Conservation (phyloP, 2,888 invertebrate species). For the Noctuana brunneofusca region DNA sequence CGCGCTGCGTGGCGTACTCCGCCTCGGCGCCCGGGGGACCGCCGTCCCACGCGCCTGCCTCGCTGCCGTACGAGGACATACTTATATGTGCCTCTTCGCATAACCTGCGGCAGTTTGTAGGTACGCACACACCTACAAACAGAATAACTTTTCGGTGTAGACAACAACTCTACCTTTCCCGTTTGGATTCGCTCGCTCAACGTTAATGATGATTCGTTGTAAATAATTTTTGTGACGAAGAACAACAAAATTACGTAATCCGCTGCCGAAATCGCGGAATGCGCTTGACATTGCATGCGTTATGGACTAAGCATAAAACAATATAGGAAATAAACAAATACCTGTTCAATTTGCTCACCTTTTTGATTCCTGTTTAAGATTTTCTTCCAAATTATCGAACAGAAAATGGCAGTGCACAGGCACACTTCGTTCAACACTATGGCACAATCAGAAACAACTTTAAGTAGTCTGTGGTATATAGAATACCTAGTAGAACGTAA, state of each 20-base stretch:
- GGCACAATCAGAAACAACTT: constrained; percentile 49
- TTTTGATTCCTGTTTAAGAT: constrained; percentile 51
- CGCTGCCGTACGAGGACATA: constrained; percentile 77
- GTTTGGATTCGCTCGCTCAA: constrained; percentile 63
- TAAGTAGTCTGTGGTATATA: background rate
- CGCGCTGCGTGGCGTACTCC: constrained; percentile 73
- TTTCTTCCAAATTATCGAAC: constrained; percentile 57
- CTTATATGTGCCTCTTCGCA: constrained; percentile 72
- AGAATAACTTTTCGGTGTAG: constrained; percentile 87
- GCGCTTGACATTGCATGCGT: constrained; percentile 56
- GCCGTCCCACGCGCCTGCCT: constrained; percentile 75
- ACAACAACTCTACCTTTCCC: constrained; percentile 72
- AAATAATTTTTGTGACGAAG: constrained; percentile 66
- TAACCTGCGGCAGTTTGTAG: constrained; percentile 83
- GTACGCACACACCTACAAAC: constrained; percentile 86
- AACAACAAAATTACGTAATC: constrained; percentile 80
- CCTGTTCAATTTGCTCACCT: constrained; percentile 73
- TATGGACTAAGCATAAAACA: constrained; percentile 51
- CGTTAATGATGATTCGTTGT: constrained; percentile 63
- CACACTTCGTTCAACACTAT: constrained; percentile 64
- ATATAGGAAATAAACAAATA: constrained; percentile 51
- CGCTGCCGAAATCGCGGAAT: constrained; percentile 55
- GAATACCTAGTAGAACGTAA: too few species aligned
- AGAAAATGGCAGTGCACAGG: constrained; percentile 79
- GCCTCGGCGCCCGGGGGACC: constrained; percentile 81